These are phyloP conservation scores for Pseudomugil tenellus DNA, from an alignment of 2,797 vertebrate species.

Conservation along the genomic window DNA sequence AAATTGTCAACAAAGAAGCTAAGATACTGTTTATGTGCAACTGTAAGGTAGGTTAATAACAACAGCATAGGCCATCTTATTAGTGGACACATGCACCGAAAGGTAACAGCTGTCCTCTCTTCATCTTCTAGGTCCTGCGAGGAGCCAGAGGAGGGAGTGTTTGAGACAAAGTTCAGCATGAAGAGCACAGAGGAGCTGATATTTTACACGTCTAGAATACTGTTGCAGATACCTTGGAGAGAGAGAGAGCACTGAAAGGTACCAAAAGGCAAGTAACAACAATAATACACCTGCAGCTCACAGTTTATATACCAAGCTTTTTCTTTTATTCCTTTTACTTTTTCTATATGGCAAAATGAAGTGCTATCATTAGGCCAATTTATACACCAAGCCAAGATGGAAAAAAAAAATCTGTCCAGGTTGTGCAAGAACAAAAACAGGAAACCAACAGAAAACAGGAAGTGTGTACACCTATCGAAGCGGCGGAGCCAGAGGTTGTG, in stretches of 20 bases:
- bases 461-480: conserved; percentile 39
- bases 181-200: background rate
- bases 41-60: conserved; percentile 44
- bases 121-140: conserved; percentile 14
- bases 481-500: conserved; percentile 24
- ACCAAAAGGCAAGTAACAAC: background rate
- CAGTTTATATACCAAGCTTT: background rate
- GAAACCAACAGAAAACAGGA: conserved; percentile 78
- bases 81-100: conserved; percentile 16
- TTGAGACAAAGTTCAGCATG: conserved; percentile 21
- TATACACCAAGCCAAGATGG: conserved; percentile 27
- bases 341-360: background rate
- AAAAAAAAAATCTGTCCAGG: conserved; percentile 48
- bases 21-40: conserved; percentile 40
- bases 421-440: conserved; percentile 74
- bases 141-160: conserved; percentile 13
- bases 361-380: background rate
- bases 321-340: background rate
- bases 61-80: conserved; percentile 25
- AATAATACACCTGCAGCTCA: background rate
- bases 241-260: background rate
- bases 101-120: background rate
- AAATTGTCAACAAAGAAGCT: conserved; percentile 58
- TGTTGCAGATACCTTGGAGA: background rate
- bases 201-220: background rate